phyloP scores from a whole-genome alignment of 2,888 invertebrate genomes.

The Agriopis leucophaearia region DNA sequence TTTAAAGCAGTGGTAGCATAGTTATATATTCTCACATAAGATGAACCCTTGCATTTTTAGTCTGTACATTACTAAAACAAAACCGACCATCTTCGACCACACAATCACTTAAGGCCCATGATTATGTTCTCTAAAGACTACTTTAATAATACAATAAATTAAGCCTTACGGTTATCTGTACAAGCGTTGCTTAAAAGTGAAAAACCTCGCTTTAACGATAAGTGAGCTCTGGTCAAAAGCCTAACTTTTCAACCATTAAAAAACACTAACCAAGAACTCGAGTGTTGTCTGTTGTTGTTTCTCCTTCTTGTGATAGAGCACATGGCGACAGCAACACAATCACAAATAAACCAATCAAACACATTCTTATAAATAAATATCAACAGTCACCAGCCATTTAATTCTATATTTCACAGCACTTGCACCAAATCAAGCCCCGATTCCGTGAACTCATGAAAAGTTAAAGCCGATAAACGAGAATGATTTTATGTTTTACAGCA shows the following conservation, averaged over 20 bases:
- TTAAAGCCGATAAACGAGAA: conserved; percentile 53
- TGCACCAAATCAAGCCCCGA: conserved; percentile 30
- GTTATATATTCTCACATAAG: too few species aligned
- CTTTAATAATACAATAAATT: too few species aligned
- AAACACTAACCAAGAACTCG: conserved; percentile 63
- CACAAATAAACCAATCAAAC: conserved; percentile 54
- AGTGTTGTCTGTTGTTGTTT: conserved; percentile 18
- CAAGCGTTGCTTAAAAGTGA: too few species aligned
- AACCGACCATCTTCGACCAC: too few species aligned
- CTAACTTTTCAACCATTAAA: not conserved
- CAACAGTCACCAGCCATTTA: conserved; percentile 19
- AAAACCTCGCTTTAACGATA: too few species aligned
- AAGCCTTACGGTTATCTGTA: too few species aligned
- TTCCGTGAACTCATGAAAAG: conserved; percentile 40
- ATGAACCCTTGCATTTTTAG: too few species aligned
- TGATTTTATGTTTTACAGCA: conserved; percentile 54
- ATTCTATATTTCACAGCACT: conserved; percentile 4
- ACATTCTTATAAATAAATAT: conserved; percentile 48
- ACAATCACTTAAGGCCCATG: too few species aligned
- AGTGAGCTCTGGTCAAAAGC: not conserved
- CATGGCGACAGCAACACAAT: conserved; percentile 56
- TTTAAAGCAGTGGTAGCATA: too few species aligned
- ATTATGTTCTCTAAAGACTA: too few species aligned
- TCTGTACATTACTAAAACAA: too few species aligned
- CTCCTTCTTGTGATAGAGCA: conserved; percentile 50